Conservation (phyloP, 2,113 vertebrate genomes). For the Eulemur rufifrons region DNA sequence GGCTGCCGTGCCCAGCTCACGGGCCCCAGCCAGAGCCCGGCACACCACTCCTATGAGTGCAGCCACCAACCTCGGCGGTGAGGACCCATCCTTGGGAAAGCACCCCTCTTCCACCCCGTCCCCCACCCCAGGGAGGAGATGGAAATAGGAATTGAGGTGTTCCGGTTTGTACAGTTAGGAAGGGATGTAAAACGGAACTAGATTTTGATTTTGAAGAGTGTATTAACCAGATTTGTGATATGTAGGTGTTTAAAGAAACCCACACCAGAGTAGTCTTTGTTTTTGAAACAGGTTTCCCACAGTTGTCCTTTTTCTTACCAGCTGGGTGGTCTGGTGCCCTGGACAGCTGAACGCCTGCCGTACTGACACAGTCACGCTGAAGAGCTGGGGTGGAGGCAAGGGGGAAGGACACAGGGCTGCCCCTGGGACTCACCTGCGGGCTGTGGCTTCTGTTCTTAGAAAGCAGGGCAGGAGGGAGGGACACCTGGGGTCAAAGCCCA, state of each 20-base stretch:
- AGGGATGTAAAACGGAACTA: conserved; percentile 48
- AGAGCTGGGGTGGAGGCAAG: background rate
- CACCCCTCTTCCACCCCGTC: background rate
- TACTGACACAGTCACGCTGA: background rate
- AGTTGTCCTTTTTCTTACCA: background rate
- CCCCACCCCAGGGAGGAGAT: background rate
- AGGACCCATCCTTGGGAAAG: background rate
- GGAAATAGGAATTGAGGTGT: background rate
- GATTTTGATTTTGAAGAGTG: conserved; percentile 61
- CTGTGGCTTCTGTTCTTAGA: background rate
- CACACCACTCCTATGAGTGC: background rate
- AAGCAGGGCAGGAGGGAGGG: background rate
- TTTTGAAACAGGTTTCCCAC: background rate
- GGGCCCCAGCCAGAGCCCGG: background rate
- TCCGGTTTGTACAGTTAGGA: conserved; percentile 72
- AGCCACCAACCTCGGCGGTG: background rate
- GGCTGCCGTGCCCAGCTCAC: background rate
- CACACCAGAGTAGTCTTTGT: conserved; percentile 40
- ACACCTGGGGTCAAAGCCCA: background rate
- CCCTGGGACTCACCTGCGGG: background rate
- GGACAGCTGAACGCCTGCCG: background rate
- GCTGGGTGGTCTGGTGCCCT: conserved; percentile 42
- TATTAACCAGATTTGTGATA: conserved; percentile 75
- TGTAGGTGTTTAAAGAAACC: conserved; percentile 53
- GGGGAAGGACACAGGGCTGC: background rate